phyloP scores from a whole-genome alignment of 2,888 invertebrate species.

The Callyntrura guangdongensis region DNA sequence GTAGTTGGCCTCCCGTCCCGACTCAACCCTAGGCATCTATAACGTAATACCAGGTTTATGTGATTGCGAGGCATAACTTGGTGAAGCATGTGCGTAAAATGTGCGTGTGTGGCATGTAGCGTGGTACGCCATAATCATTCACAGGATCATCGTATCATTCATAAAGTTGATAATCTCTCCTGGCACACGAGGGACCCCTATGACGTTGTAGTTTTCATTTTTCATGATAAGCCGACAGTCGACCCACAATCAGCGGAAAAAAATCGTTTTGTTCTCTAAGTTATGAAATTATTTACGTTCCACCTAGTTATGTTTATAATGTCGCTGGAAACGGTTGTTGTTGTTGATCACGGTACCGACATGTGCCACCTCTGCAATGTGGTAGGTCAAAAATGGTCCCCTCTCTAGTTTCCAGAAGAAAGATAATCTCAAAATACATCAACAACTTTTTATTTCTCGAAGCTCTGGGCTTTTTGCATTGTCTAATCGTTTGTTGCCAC shows the following conservation, averaged over 20 bases:
- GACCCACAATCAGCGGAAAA: neutral
- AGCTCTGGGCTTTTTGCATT: too few species aligned
- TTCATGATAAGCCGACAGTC: neutral
- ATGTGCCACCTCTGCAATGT: constrained; percentile 18
- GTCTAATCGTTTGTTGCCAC: too few species aligned
- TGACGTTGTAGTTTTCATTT: neutral
- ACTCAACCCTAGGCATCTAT: constrained; percentile 44
- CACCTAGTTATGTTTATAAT: neutral
- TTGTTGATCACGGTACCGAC: neutral
- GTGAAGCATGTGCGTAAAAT: constrained; percentile 46
- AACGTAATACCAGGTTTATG: neutral
- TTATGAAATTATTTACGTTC: neutral
- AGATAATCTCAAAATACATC: too few species aligned
- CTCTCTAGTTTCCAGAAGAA: neutral
- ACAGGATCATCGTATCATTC: constrained; percentile 46
- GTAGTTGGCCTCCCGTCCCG: neutral
- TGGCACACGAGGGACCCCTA: neutral
- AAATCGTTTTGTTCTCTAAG: neutral
- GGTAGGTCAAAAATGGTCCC: constrained; percentile 54
- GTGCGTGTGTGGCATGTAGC: constrained; percentile 53
- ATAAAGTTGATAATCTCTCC: constrained; percentile 32
- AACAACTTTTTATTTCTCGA: too few species aligned
- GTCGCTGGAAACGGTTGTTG: neutral
- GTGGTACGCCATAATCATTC: constrained; percentile 44
- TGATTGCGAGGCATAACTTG: constrained; percentile 41